Conservation (phyloP, 2,888 invertebrate genomes). For the Pyrrhosoma nymphula region DNA sequence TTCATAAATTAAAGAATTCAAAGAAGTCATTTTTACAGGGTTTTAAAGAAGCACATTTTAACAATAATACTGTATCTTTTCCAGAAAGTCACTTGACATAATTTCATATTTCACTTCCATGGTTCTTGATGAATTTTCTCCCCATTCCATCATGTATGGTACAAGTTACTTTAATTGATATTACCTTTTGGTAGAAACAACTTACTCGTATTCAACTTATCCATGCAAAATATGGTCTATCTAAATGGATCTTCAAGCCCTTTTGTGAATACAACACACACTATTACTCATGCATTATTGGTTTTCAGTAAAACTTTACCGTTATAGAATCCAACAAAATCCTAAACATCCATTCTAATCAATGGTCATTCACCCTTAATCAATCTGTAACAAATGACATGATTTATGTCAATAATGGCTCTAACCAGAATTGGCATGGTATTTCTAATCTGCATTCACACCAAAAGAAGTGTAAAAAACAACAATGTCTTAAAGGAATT, state of each 20-base stretch:
- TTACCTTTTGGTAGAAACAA: neutral
- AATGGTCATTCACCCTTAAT: neutral
- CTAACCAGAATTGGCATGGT: neutral
- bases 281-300: conserved; percentile 17
- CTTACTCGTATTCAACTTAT: neutral
- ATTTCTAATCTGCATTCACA: neutral
- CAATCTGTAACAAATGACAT: neutral
- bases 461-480: neutral
- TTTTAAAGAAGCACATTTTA: neutral
- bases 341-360: conserved; percentile 15
- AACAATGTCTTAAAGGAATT: neutral
- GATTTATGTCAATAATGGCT: neutral
- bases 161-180: neutral
- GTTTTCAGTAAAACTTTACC: conserved; percentile 1
- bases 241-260: neutral
- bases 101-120: neutral
- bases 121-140: neutral
- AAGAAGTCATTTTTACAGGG: neutral
- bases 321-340: neutral
- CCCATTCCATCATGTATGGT: neutral
- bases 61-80: conserved; percentile 28
- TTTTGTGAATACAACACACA: conserved; percentile 11
- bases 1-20: neutral
- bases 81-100: neutral
- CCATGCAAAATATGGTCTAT: neutral